These are phyloP conservation scores for Actinia equina DNA, from an alignment of 64 coral and sea anemone species.

Conservation along the genomic window DNA sequence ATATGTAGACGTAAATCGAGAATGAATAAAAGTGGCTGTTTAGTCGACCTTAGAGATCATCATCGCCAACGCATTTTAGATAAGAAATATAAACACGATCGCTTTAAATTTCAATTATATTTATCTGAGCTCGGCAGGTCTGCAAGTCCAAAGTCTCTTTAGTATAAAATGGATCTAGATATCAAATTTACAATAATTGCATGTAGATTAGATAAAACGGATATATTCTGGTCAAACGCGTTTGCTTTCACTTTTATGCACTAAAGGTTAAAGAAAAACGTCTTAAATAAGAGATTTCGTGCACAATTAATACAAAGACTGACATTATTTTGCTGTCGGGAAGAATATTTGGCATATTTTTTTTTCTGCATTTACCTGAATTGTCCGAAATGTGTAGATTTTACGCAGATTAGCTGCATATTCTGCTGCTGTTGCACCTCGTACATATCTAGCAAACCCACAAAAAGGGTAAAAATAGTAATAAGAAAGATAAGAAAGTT, in stretches of 20 bases:
- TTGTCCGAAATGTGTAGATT: slow-evolving; percentile 78
- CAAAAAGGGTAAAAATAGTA: not conserved
- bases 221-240: not conserved
- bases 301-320: not conserved
- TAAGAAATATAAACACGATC: not conserved
- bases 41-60: not conserved
- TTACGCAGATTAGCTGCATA: slow-evolving; percentile 95
- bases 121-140: not conserved
- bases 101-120: too few relatives aligned
- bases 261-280: not conserved
- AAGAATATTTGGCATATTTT: not conserved
- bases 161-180: not conserved
- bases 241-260: not conserved
- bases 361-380: slow-evolving; percentile 56
- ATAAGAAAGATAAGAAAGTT: not conserved
- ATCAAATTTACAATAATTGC: not conserved
- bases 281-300: not conserved
- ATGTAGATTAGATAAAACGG: not conserved
- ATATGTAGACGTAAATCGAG: not conserved
- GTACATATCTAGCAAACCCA: slow-evolving; percentile 71
- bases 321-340: not conserved
- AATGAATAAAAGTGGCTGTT: not conserved
- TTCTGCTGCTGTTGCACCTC: slow-evolving; percentile 91
- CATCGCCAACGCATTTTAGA: not conserved
- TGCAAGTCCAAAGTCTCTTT: not conserved